Conservation (phyloP, 2,888 invertebrate genomes). For the Sminthurides aquaticus region DNA sequence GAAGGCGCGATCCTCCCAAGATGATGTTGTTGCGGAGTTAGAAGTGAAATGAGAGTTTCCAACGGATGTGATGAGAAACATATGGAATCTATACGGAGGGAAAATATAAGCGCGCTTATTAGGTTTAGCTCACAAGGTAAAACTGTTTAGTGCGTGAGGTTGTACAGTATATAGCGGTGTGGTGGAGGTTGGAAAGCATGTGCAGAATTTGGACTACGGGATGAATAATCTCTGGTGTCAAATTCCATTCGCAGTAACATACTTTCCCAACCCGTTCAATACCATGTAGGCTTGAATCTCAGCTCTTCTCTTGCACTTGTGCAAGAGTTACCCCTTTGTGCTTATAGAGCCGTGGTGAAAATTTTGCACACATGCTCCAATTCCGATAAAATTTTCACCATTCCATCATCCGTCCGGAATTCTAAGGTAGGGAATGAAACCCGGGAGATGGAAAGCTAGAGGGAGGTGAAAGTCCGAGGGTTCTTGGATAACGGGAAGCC, state of each 20-base stretch:
- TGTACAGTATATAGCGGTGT: too few species aligned
- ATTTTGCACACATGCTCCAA: background rate
- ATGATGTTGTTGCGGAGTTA: too few species aligned
- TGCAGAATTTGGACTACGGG: background rate
- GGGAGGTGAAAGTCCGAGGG: background rate
- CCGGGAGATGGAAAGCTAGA: background rate
- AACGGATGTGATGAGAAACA: too few species aligned
- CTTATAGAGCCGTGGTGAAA: background rate
- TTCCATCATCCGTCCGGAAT: background rate
- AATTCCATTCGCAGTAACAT: background rate
- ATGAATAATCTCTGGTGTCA: background rate
- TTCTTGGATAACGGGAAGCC: background rate
- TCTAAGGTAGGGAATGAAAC: background rate
- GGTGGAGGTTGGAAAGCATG: background rate
- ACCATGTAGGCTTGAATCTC: background rate
- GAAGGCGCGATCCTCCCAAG: too few species aligned
- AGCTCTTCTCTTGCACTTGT: background rate
- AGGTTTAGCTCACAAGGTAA: too few species aligned
- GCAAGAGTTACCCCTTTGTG: too few species aligned
- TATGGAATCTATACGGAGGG: too few species aligned
- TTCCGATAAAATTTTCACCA: too few species aligned
- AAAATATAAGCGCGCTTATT: too few species aligned
- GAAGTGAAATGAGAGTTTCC: too few species aligned
- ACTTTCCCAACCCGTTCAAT: background rate
- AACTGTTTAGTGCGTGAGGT: too few species aligned